phyloP scores from a whole-genome alignment of 2,797 vertebrate species.

The Acanthopagrus latus region DNA sequence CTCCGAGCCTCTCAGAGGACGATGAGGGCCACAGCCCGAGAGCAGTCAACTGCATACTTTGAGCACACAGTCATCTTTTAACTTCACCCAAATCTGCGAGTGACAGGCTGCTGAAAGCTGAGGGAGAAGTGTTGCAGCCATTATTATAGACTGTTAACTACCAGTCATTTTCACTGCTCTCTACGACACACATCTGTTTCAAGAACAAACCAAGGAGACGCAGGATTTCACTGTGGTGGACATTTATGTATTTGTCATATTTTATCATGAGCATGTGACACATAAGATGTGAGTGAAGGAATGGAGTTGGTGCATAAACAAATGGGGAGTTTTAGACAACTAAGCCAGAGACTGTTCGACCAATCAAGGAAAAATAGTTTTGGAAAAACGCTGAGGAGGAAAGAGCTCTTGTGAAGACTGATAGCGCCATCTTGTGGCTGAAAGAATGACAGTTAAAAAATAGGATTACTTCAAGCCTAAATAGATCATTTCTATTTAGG shows the following conservation, averaged over 20 bases:
- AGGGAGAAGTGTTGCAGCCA: slow-evolving; percentile 34
- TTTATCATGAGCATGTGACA: background rate
- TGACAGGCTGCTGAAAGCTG: slow-evolving; percentile 62
- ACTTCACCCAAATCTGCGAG: slow-evolving; percentile 50
- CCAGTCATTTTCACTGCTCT: slow-evolving; percentile 41
- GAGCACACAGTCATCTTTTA: slow-evolving; percentile 55
- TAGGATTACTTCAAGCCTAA: background rate
- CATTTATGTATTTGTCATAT: background rate
- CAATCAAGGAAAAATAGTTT: slow-evolving; percentile 7
- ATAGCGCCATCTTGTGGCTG: slow-evolving; percentile 64
- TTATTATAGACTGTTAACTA: slow-evolving; percentile 52
- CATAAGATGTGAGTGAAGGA: background rate
- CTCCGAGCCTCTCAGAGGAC: slow-evolving; percentile 58
- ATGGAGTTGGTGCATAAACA: background rate
- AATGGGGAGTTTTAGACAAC: background rate
- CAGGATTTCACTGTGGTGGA: background rate
- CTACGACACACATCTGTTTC: slow-evolving; percentile 28
- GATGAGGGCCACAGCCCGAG: slow-evolving; percentile 52
- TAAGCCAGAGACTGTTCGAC: slow-evolving; percentile 5
- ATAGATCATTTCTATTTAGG: background rate
- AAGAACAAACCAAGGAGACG: background rate
- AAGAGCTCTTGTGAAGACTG: slow-evolving; percentile 18
- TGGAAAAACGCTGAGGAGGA: background rate
- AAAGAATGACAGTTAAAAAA: background rate
- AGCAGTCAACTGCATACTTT: slow-evolving; percentile 64